phyloP scores from a whole-genome alignment of 2,888 invertebrate species.

The Eupsilia transversa region DNA sequence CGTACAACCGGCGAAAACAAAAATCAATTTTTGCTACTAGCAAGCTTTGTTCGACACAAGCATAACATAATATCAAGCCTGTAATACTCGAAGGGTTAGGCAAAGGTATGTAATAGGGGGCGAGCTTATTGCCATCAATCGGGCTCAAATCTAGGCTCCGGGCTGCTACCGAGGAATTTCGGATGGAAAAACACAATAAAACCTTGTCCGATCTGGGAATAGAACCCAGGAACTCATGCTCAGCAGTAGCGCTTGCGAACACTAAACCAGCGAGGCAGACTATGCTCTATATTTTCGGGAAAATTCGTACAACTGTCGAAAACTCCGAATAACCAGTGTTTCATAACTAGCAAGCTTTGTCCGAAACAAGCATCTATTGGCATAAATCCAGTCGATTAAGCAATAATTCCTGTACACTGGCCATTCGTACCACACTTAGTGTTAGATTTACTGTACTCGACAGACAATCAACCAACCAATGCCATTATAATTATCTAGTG shows the following conservation, averaged over 20 bases:
- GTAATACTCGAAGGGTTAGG: neutral
- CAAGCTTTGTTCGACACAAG: conserved; percentile 38
- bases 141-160: neutral
- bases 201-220: neutral
- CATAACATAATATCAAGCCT: neutral
- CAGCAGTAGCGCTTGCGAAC: neutral
- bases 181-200: neutral
- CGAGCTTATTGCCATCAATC: neutral
- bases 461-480: conserved; percentile 67
- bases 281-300: neutral
- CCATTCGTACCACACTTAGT: conserved; percentile 62
- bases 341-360: conserved; percentile 48
- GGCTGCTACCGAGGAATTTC: neutral
- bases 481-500: conserved; percentile 68
- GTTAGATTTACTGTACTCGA: conserved; percentile 70
- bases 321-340: conserved; percentile 25
- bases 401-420: conserved; percentile 71
- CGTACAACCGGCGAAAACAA: conserved; percentile 15
- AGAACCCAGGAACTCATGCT: neutral
- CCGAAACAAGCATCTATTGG: conserved; percentile 46
- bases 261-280: neutral
- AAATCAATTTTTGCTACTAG: conserved; percentile 40
- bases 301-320: conserved; percentile 7
- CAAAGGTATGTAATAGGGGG: neutral
- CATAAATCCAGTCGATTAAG: conserved; percentile 70